phyloP scores from a whole-genome alignment of 1,140 invertebrate species.

The Physella acuta region DNA sequence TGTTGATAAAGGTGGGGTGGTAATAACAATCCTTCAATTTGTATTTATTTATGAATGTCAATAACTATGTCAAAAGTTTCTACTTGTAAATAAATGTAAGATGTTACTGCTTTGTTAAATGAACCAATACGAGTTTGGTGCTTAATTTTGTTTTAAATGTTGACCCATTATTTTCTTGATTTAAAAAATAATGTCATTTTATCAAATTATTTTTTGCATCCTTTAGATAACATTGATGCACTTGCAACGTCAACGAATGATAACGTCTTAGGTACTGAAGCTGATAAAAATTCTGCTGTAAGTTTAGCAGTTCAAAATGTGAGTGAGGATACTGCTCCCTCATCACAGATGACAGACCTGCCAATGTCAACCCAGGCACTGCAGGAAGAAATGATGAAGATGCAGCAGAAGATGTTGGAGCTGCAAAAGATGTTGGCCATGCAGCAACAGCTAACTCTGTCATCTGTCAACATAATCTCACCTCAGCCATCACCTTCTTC shows the following conservation, averaged over 20 bases:
- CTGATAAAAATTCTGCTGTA: not conserved
- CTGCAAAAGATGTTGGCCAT: conserved; percentile 29
- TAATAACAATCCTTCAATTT: no score
- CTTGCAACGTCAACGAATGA: not conserved
- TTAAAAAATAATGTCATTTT: no score
- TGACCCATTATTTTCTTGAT: no score
- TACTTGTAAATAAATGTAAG: no score
- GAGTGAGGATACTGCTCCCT: not conserved
- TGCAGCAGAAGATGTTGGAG: conserved; percentile 41
- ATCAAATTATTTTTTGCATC: no score
- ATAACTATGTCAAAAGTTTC: no score
- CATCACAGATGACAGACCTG: not conserved
- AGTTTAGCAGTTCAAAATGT: not conserved
- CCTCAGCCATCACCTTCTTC: not conserved
- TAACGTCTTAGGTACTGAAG: not conserved
- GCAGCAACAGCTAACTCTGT: not conserved
- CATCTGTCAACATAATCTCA: not conserved
- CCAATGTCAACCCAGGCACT: conserved; percentile 10
- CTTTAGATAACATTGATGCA: not conserved
- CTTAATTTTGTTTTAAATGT: no score
- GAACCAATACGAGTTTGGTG: no score
- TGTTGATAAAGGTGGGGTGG: no score
- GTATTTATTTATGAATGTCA: no score
- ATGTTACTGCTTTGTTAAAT: no score
- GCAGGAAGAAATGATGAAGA: conserved; percentile 33